Evolutionary conservation across 1,140 invertebrate genomes (phyloP).

Genomic region (Drosophila jambulina): DNA sequence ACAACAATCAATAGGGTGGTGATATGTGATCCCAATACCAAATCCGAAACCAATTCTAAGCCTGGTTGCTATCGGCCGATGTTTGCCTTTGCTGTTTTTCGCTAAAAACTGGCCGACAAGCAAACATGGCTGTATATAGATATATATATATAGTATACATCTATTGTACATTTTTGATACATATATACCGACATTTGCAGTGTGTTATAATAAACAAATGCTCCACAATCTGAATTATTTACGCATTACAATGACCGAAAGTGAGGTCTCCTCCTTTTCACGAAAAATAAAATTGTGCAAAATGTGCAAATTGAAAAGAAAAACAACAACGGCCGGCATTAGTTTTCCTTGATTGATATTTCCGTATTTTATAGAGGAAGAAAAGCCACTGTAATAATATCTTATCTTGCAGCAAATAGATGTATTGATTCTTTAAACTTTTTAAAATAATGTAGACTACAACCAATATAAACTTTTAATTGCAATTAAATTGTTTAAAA

Average conservation of each 20-base stretch:
- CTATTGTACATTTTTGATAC: background rate
- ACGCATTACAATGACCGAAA: constrained; percentile 34
- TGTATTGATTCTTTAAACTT: background rate
- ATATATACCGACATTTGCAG: constrained; percentile 2
- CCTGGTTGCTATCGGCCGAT: constrained; percentile 17
- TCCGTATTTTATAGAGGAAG: constrained; percentile 11
- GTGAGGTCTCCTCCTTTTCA: background rate
- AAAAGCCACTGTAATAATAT: background rate
- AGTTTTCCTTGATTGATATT: constrained; percentile 30
- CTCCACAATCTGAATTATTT: constrained; percentile 36
- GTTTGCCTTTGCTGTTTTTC: constrained; percentile 73
- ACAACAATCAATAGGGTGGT: constrained; percentile 48
- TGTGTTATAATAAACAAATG: constrained; percentile 20
- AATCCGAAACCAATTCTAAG: constrained; percentile 17
- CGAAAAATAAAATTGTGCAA: constrained; percentile 9
- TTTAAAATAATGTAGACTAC: background rate
- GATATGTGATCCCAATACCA: constrained; percentile 32
- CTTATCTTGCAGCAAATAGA: background rate
- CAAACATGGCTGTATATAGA: constrained; percentile 4
- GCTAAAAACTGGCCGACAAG: constrained; percentile 54
- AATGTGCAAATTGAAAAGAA: constrained; percentile 34
- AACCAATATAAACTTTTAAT: background rate
- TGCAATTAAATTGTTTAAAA: background rate
- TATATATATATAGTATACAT: background rate
- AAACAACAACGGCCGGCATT: constrained; percentile 12